Conservation (phyloP, 2,888 invertebrate species). For the Artemia sp. region DNA sequence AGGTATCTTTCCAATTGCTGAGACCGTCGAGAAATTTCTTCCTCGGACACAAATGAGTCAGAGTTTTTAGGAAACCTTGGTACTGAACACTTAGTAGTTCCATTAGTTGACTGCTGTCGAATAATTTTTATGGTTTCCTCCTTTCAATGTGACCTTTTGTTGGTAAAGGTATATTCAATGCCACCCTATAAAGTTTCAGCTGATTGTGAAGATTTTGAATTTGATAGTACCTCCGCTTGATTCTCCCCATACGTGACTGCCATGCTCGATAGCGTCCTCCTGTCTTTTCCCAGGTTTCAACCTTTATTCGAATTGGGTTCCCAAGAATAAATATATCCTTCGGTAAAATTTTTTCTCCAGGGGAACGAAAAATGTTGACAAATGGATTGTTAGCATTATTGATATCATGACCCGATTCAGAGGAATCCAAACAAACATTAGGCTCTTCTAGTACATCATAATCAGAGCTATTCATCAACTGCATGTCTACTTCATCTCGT, state of each 20-base stretch:
- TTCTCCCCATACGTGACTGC: slow-evolving; percentile 68
- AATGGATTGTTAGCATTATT: neutral
- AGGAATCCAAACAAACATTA: no score
- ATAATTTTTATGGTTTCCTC: no score
- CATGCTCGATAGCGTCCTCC: slow-evolving; percentile 52
- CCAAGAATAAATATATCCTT: neutral
- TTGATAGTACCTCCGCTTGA: slow-evolving; percentile 84
- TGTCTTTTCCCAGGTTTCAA: slow-evolving; percentile 8
- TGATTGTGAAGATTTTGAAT: slow-evolving; percentile 76
- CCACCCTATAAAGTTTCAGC: slow-evolving; percentile 50
- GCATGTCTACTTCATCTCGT: no score
- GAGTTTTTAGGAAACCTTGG: slow-evolving; percentile 77
- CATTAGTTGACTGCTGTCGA: no score
- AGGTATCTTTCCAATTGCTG: slow-evolving; percentile 74
- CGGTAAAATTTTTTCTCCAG: neutral
- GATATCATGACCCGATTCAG: no score
- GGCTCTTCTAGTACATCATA: no score
- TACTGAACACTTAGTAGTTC: no score
- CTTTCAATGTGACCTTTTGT: slow-evolving; percentile 61
- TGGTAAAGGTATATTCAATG: slow-evolving; percentile 68
- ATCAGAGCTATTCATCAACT: no score
- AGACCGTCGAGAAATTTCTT: slow-evolving; percentile 56
- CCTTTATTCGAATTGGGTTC: neutral
- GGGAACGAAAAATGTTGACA: neutral
- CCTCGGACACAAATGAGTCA: slow-evolving; percentile 63